These are phyloP conservation scores for Blastobasis lacticolella DNA, from an alignment of 2,888 invertebrate genomes.

Conservation along the genomic window DNA sequence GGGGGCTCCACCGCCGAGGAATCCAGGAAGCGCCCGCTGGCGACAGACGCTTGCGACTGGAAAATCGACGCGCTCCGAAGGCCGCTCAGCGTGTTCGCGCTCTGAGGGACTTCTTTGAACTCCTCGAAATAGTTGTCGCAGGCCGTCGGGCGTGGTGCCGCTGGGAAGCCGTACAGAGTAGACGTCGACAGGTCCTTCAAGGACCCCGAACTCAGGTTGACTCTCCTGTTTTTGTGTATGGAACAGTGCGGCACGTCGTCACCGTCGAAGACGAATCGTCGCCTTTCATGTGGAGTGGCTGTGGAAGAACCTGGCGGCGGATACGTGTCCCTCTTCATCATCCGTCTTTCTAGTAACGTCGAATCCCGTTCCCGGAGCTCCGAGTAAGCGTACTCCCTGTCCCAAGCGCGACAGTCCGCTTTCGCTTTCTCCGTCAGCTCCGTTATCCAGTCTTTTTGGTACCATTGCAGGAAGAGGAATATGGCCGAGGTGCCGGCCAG, in stretches of 20 bases:
- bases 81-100: conserved; percentile 64
- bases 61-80: conserved; percentile 66
- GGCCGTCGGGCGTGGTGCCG: conserved; percentile 76
- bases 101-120: conserved; percentile 69
- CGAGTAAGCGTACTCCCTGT: conserved; percentile 67
- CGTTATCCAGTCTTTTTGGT: conserved; percentile 78
- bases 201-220: conserved; percentile 71
- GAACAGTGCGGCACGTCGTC: conserved; percentile 72
- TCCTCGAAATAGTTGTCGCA: conserved; percentile 76
- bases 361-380: conserved; percentile 64
- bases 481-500: conserved; percentile 90
- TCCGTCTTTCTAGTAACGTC: conserved; percentile 54
- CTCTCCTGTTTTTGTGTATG: conserved; percentile 71
- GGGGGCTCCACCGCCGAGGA: conserved; percentile 79
- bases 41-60: conserved; percentile 74
- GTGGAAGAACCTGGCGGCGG: conserved; percentile 58
- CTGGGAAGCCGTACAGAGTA: conserved; percentile 77
- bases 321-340: conserved; percentile 65
- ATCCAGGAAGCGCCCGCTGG: conserved; percentile 80
- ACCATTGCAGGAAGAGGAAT: conserved; percentile 89
- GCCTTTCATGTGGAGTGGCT: conserved; percentile 67
- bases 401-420: conserved; percentile 65
- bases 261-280: conserved; percentile 79
- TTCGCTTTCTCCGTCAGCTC: conserved; percentile 66
- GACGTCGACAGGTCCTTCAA: conserved; percentile 73